Conservation (phyloP, 2,888 invertebrate genomes). For the Marronus borbonicus region DNA sequence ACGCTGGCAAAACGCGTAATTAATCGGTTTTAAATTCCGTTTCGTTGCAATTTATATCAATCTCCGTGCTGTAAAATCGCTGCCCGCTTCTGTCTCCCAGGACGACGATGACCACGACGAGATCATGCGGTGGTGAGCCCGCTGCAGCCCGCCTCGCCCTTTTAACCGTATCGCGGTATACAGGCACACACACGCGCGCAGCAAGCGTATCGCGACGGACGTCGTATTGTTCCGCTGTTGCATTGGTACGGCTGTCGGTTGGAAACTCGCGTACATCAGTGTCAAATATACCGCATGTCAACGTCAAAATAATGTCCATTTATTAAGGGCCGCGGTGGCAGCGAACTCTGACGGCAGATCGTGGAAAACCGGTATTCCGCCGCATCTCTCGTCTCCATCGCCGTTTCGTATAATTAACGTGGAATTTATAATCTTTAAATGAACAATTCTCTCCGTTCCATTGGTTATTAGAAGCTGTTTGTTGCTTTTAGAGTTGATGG, state of each 20-base stretch:
- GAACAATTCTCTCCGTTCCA: neutral
- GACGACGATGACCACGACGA: neutral
- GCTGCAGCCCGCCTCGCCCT: neutral
- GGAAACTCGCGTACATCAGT: constrained; percentile 47
- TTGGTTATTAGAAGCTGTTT: no score
- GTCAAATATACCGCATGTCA: constrained; percentile 47
- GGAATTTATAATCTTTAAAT: constrained; percentile 48
- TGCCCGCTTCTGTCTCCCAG: constrained; percentile 3
- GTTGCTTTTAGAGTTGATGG: no score
- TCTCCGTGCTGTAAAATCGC: constrained; percentile 24
- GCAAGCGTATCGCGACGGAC: neutral
- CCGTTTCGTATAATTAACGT: constrained; percentile 41
- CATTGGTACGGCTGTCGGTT: neutral
- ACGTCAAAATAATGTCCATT: constrained; percentile 48
- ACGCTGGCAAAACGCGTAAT: constrained; percentile 27
- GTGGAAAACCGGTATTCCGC: constrained; percentile 33
- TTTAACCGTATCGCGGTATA: neutral
- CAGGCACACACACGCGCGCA: neutral
- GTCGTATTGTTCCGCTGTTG: constrained; percentile 22
- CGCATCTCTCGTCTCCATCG: constrained; percentile 4
- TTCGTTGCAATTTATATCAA: constrained; percentile 37
- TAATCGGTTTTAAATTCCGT: constrained; percentile 41
- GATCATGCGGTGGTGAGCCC: neutral
- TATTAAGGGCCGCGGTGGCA: constrained; percentile 37
- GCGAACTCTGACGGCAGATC: constrained; percentile 27